Conservation (phyloP, 1,140 invertebrate genomes). For the Chlorops oryzae region DNA sequence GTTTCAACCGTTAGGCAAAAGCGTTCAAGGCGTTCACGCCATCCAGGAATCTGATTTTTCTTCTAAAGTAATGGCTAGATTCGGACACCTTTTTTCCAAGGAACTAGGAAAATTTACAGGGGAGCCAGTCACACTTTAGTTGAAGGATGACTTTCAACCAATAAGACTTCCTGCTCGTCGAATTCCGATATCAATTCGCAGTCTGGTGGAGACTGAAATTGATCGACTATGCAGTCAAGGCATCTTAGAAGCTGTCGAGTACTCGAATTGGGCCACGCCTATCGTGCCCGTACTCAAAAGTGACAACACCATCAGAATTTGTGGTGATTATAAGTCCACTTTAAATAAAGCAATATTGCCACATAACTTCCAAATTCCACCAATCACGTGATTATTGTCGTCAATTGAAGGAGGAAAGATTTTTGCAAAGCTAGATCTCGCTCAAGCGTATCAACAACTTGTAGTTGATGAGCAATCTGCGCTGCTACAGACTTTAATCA, state of each 20-base stretch:
- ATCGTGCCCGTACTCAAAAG: no score
- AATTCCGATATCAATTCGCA: not conserved
- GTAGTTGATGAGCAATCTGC: no score
- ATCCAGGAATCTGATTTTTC: not conserved
- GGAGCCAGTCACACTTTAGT: not conserved
- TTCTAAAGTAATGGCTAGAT: not conserved
- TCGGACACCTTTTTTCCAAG: not conserved
- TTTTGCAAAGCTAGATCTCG: slow-evolving; percentile 34
- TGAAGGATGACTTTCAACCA: not conserved
- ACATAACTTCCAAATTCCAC: slow-evolving; percentile 49
- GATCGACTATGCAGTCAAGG: no score
- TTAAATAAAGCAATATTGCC: slow-evolving; percentile 35
- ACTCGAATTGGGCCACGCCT: no score
- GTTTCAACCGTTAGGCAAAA: slow-evolving; percentile 18
- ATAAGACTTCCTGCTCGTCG: not conserved
- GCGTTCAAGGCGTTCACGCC: slow-evolving; percentile 9
- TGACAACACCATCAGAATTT: no score
- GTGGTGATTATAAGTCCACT: no score
- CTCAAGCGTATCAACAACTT: slow-evolving; percentile 40
- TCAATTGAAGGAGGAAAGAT: slow-evolving; percentile 25
- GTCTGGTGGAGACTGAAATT: slow-evolving; percentile 2
- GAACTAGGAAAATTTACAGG: slow-evolving; percentile 1
- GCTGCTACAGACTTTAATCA: slow-evolving; percentile 32
- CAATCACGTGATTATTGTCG: slow-evolving; percentile 41
- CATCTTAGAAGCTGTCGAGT: no score